phyloP scores from a whole-genome alignment of 2,113 vertebrate species.

The Pluvialis apricaria region DNA sequence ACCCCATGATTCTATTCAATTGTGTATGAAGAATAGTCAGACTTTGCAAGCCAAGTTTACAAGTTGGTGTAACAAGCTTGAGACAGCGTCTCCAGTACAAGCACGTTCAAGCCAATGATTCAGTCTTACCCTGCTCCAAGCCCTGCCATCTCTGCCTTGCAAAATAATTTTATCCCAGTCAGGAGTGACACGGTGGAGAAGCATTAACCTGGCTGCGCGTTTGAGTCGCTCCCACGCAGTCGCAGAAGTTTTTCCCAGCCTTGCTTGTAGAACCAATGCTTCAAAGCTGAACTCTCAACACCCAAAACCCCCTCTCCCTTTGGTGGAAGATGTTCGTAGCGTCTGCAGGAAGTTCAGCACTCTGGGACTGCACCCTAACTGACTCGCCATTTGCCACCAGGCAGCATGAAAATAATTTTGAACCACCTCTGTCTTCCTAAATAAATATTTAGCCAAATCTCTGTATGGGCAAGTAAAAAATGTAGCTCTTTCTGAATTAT shows the following conservation, averaged over 20 bases:
- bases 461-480: background rate
- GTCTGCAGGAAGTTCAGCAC: background rate
- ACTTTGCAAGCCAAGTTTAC: background rate
- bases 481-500: background rate
- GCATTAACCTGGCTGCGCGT: background rate
- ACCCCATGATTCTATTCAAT: background rate
- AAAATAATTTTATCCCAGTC: background rate
- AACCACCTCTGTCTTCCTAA: background rate
- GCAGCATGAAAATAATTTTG: background rate
- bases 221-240: background rate
- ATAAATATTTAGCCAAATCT: background rate
- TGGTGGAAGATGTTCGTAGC: background rate
- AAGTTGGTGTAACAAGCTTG: background rate
- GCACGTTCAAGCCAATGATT: background rate
- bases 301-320: background rate
- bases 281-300: background rate
- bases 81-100: background rate
- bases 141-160: background rate
- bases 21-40: background rate
- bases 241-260: background rate
- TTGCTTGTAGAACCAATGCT: background rate
- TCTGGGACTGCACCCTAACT: background rate
- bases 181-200: background rate
- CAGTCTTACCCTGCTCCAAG: background rate
- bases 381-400: background rate